These are phyloP conservation scores for Onychostoma macrolepis DNA, from an alignment of 2,113 vertebrate species.

Conservation along the genomic window DNA sequence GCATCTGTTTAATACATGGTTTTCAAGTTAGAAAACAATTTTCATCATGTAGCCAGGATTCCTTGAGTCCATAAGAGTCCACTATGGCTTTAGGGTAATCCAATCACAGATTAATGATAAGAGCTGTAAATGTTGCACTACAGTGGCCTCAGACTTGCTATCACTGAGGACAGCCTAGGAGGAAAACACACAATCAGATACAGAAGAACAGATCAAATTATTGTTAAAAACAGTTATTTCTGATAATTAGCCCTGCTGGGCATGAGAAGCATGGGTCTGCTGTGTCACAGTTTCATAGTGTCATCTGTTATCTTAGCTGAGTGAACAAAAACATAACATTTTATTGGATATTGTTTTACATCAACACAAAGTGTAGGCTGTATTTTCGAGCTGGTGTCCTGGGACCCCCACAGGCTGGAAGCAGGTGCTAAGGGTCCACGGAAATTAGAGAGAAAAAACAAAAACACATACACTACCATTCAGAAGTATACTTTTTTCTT, in stretches of 20 bases:
- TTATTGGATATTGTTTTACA: conserved; percentile 2
- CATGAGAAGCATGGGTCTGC: not conserved
- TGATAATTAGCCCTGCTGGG: conserved; percentile 31
- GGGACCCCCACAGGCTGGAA: not conserved
- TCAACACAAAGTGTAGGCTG: not conserved
- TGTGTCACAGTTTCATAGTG: not conserved
- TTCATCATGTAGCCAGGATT: conserved; percentile 75
- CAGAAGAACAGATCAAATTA: conserved; percentile 67
- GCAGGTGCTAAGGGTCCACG: not conserved
- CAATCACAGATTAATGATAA: conserved; percentile 80
- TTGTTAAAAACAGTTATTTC: conserved; percentile 52
- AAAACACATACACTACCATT: not conserved
- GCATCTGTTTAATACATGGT: conserved; percentile 2
- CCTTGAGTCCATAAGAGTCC: conserved; percentile 85
- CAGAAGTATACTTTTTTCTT: not conserved
- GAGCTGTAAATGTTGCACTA: conserved; percentile 81
- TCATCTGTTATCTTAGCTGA: not conserved
- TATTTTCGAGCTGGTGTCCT: not conserved
- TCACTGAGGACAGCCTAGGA: conserved; percentile 85
- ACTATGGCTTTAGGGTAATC: conserved; percentile 84
- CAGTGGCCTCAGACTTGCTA: conserved; percentile 84
- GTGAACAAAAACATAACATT: not conserved
- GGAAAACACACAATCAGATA: conserved; percentile 69
- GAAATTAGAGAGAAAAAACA: not conserved
- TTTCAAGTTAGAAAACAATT: conserved; percentile 39